These are phyloP conservation scores for Anoplophora glabripennis DNA, from an alignment of 1,140 invertebrate genomes.

Conservation along the genomic window DNA sequence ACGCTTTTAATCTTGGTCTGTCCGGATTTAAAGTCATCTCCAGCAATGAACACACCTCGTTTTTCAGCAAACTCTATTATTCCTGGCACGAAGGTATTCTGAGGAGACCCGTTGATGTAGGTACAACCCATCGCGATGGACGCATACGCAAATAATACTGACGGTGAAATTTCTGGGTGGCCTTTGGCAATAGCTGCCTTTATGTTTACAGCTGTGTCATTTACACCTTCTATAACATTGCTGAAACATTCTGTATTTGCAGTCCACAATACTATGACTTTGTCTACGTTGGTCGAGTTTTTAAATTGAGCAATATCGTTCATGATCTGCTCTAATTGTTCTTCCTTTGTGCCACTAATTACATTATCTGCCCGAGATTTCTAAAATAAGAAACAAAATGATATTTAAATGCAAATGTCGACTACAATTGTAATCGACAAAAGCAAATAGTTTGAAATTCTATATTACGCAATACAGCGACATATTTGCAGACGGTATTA, in stretches of 20 bases:
- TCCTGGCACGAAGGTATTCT: conserved; percentile 93
- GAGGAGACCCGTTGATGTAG: conserved; percentile 95
- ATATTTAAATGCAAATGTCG: too few species aligned
- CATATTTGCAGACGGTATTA: too few species aligned
- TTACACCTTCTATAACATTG: conserved; percentile 73
- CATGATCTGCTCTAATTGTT: conserved; percentile 73
- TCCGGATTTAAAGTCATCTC: conserved; percentile 96
- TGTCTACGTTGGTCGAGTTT: conserved; percentile 64
- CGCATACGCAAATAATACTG: conserved; percentile 90
- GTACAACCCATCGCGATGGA: conserved; percentile 78
- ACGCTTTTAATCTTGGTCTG: conserved; percentile 97
- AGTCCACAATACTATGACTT: conserved; percentile 86
- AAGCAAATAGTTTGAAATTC: too few species aligned
- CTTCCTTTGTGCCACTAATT: conserved; percentile 64
- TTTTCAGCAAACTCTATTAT: conserved; percentile 79
- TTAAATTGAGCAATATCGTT: conserved; percentile 85
- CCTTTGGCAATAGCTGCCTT: conserved; percentile 71
- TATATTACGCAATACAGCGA: too few species aligned
- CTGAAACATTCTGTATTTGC: conserved; percentile 93
- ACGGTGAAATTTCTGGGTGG: conserved; percentile 86
- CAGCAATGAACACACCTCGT: conserved; percentile 78
- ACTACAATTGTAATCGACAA: too few species aligned
- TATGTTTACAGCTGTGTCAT: conserved; percentile 82
- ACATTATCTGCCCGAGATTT: conserved; percentile 82
- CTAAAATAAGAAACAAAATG: conserved; percentile 49